Evolutionary conservation across 2,113 vertebrate genomes (phyloP).

Genomic region (Catharus minimus): DNA sequence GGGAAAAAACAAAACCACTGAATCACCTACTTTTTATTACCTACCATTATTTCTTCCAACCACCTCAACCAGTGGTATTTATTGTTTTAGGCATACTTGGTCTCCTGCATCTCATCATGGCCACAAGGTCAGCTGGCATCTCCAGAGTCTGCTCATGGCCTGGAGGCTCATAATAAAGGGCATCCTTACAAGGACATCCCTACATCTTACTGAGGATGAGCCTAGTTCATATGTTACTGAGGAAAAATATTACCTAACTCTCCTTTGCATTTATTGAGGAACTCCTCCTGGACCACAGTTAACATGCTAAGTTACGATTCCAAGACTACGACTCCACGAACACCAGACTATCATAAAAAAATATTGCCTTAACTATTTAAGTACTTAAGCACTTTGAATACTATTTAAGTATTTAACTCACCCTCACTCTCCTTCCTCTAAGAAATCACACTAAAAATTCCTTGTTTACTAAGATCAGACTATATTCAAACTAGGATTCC

Average conservation of each 20-base stretch:
- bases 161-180: background rate
- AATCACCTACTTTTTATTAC: background rate
- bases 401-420: background rate
- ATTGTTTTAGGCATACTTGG: background rate
- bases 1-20: background rate
- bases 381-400: too few species aligned
- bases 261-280: background rate
- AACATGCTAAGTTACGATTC: background rate
- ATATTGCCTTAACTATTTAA: background rate
- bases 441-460: background rate
- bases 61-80: background rate
- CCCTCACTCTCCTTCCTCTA: background rate
- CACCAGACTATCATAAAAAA: background rate
- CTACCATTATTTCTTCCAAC: background rate
- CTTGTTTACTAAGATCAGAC: background rate
- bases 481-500: background rate
- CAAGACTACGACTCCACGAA: background rate
- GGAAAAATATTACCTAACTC: background rate
- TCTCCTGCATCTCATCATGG: background rate
- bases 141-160: background rate
- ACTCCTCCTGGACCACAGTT: background rate
- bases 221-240: background rate
- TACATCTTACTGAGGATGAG: background rate
- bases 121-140: background rate
- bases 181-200: background rate